phyloP scores from a whole-genome alignment of 92 coral and sea anemone genomes.

The Heliopora coerulea region DNA sequence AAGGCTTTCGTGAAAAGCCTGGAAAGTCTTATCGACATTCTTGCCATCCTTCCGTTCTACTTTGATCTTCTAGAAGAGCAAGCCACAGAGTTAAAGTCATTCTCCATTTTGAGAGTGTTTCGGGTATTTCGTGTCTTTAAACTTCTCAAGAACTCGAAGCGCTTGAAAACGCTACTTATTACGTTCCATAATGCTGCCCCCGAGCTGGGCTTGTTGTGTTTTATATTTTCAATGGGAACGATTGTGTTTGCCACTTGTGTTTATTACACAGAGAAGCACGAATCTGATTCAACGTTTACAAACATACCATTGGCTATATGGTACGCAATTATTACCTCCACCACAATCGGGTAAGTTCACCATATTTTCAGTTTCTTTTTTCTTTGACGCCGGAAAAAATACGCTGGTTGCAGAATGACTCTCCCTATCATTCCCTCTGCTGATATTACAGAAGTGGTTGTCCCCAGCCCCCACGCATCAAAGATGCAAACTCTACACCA shows the following conservation, averaged over 20 bases:
- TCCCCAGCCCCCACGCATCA: too few relatives aligned
- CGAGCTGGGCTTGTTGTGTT: constrained; percentile 85
- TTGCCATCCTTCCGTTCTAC: constrained; percentile 85
- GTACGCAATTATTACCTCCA: constrained; percentile 95
- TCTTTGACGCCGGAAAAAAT: too few relatives aligned
- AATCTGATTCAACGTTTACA: constrained; percentile 64
- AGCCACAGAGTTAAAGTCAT: constrained; percentile 59
- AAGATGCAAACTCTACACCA: too few relatives aligned
- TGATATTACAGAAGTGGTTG: too few relatives aligned
- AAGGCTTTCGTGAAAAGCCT: constrained; percentile 72
- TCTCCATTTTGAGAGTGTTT: constrained; percentile 62
- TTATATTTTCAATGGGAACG: constrained; percentile 85
- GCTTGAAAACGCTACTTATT: constrained; percentile 73
- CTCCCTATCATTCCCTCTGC: too few relatives aligned
- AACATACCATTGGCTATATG: constrained; percentile 93
- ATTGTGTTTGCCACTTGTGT: constrained; percentile 92
- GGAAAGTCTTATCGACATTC: constrained; percentile 80
- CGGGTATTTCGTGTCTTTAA: constrained; percentile 83
- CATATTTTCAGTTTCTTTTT: too few relatives aligned
- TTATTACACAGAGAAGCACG: constrained; percentile 85
- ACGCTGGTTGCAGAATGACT: too few relatives aligned
- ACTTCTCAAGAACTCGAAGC: constrained; percentile 79
- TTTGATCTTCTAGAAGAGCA: constrained; percentile 57
- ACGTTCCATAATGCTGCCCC: constrained; percentile 90
- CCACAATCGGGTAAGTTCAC: constrained; percentile 85